phyloP scores from a whole-genome alignment of 2,888 invertebrate species.

The Magallana nippona region DNA sequence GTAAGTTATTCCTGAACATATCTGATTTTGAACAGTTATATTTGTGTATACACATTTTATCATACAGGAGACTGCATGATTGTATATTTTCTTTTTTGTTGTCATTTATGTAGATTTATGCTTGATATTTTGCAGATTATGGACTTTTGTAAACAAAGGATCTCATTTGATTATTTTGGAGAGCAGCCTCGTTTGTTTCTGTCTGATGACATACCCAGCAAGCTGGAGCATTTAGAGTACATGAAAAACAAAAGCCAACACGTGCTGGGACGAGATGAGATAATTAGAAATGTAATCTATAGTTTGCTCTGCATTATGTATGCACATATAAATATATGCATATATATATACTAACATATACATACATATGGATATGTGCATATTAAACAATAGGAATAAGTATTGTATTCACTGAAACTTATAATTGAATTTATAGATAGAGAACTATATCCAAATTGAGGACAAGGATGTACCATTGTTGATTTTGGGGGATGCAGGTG shows the following conservation, averaged over 20 bases:
- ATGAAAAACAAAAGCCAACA: constrained; percentile 72
- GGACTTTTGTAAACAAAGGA: constrained; percentile 76
- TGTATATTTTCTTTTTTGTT: background rate
- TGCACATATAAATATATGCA: too few species aligned
- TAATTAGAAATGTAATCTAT: constrained; percentile 69
- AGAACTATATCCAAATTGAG: constrained; percentile 70
- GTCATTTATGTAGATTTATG: background rate
- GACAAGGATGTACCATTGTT: constrained; percentile 76
- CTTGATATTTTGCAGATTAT: constrained; percentile 66
- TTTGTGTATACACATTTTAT: too few species aligned
- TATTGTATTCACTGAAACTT: too few species aligned
- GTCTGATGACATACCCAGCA: constrained; percentile 64
- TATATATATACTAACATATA: background rate
- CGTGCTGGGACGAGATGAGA: constrained; percentile 73
- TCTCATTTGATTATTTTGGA: constrained; percentile 74
- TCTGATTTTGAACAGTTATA: too few species aligned
- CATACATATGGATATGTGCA: background rate
- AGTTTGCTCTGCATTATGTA: background rate
- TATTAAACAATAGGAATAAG: background rate
- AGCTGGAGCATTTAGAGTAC: constrained; percentile 74
- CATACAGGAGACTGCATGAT: too few species aligned
- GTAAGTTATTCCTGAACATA: constrained; percentile 58
- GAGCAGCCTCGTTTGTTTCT: constrained; percentile 67
- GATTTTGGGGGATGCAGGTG: constrained; percentile 75
- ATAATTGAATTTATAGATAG: constrained; percentile 63